These are phyloP conservation scores for Pteropus rufus DNA, from an alignment of 2,797 vertebrate genomes.

Conservation along the genomic window DNA sequence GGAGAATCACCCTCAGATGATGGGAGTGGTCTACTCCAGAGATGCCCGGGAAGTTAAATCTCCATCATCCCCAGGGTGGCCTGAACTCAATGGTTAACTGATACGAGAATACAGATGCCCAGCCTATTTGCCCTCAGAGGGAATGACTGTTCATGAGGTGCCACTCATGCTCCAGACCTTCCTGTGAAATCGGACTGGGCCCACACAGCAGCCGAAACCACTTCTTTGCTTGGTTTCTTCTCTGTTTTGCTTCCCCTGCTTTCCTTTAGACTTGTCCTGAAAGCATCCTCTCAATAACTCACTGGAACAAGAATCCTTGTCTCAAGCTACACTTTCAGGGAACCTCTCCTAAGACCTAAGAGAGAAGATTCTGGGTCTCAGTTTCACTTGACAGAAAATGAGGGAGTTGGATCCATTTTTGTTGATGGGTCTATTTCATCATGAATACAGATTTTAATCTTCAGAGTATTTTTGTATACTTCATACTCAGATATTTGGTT, in stretches of 20 bases:
- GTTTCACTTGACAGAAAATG: background rate
- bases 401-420: background rate
- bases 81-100: background rate
- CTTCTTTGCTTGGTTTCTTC: background rate
- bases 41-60: background rate
- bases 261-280: background rate
- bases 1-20: background rate
- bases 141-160: background rate
- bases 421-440: background rate
- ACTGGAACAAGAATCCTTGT: background rate
- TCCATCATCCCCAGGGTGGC: background rate
- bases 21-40: background rate
- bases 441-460: background rate
- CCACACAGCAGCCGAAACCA: rapidly evolving
- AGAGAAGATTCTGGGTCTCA: background rate
- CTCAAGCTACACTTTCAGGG: background rate
- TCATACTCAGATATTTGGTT: background rate
- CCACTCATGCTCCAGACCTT: too few species aligned
- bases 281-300: background rate
- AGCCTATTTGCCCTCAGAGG: background rate
- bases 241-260: background rate
- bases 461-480: background rate
- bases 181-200: background rate
- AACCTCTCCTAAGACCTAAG: background rate
- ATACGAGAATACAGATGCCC: background rate